Base-by-base conservation (phyloP, 2,113 vertebrate species). In the Proterorhinus semilunaris region DNA sequence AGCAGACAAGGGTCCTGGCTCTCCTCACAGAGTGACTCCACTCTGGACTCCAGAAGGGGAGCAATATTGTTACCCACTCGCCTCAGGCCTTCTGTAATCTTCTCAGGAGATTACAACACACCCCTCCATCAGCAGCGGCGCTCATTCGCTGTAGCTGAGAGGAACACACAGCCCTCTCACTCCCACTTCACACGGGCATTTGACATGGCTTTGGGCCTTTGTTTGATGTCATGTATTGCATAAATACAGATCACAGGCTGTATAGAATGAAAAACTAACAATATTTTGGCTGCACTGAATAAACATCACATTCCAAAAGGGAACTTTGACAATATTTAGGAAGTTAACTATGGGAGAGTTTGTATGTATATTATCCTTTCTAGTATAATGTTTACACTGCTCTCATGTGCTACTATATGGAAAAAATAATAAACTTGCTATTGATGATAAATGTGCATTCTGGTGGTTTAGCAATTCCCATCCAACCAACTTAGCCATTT, bases 61-160 rank as follows among this genome's bases (percentile, higher is more conserved):
- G 80, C 75, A 89, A 88, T 89, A 89, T 88, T 88, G 82, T 87
- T 87, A 76, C 62, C 16, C 76, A 75, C 77, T 82, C 84, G 84
- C 90, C 85, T 68, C 50, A 47, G 85, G 86, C 86, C 83, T 80
- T 36, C 48, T 83, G 86, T 86, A 90, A 91, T 91, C 88, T 90
- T 88, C 87, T 88, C 83, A 71, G 79, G 82, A 88, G 83, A 90
- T 90, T 88, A 87, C 83, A 85, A 69, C 70, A 67, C 79, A 75
- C 79, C 68, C 70, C 58, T 64, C 72, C 57, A 81, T 79, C 78
- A 71, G 69, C 43, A 52, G 73, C 53, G 83, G 68, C 45, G 69
- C 69, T 67, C 36, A 53, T 76, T 73, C 79, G 65, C 73, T 10
- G 67, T 78, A 64, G 64, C 72, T 36, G 27, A 73, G 69, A 52